Percentiles rank a stretch among this genome's conserved stretches.
These are phyloP conservation scores for Anser brachyrhynchus DNA, from an alignment of 2,113 vertebrate genomes.

Conservation along the genomic window DNA sequence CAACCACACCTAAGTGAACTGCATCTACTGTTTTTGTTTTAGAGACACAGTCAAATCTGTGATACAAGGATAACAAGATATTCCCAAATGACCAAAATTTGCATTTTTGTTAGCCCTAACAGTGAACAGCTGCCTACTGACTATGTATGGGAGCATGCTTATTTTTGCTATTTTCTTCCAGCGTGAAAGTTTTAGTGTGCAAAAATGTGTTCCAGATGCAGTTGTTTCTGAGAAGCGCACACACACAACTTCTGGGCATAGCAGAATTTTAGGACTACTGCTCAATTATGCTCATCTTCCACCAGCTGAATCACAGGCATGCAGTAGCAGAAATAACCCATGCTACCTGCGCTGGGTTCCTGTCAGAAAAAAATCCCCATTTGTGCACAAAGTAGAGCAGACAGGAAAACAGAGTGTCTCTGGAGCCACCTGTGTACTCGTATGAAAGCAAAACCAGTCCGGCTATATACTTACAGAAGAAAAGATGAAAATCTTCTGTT, in stretches of 20 bases:
- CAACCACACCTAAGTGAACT: background rate
- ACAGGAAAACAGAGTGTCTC: background rate
- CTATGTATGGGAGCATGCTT: rapidly evolving
- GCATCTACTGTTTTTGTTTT: background rate
- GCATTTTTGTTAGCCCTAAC: background rate
- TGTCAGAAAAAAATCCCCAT: background rate
- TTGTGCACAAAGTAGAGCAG: background rate
- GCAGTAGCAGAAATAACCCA: background rate
- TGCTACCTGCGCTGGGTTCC: background rate
- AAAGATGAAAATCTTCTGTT: background rate
- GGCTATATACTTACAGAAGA: background rate
- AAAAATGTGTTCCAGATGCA: background rate
- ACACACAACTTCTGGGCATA: background rate
- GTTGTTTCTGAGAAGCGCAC: background rate
- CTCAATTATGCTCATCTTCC: background rate
- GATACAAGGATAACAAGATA: background rate
- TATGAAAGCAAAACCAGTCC: background rate
- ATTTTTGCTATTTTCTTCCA: background rate
- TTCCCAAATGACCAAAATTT: background rate
- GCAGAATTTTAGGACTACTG: background rate
- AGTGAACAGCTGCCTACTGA: background rate
- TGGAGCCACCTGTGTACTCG: background rate
- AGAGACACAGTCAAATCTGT: background rate
- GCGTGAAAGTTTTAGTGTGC: background rate
- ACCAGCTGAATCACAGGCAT: background rate